A percentile compares a stretch with the other conserved stretches of the same genome.
Evolutionary conservation across 2,888 invertebrate species (phyloP).

Genomic region (Agrotis puta): DNA sequence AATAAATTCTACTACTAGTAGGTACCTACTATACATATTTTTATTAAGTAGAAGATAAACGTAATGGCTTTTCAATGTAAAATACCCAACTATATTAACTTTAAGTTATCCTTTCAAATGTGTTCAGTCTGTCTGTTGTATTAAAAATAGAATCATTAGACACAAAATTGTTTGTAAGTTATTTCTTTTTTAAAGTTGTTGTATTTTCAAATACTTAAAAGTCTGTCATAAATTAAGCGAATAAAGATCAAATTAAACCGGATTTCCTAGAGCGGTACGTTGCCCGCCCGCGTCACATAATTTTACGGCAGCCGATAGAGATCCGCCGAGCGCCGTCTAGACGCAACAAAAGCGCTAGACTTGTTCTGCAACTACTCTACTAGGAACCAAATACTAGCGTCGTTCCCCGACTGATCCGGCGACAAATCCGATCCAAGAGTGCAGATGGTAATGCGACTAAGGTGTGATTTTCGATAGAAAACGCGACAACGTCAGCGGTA

Average conservation of each 20-base stretch:
- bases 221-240: slow-evolving; percentile 69
- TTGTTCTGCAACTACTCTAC: slow-evolving; percentile 79
- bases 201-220: slow-evolving; percentile 48
- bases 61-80: not conserved
- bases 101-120: not conserved
- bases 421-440: slow-evolving; percentile 77
- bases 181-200: slow-evolving; percentile 33
- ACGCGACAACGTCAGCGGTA: slow-evolving; percentile 68
- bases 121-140: slow-evolving; percentile 1
- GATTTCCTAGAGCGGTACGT: slow-evolving; percentile 75
- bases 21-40: too few species aligned
- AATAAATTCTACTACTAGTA: too few species aligned
- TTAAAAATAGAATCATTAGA: not conserved
- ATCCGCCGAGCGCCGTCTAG: slow-evolving; percentile 87
- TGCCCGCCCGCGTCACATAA: slow-evolving; percentile 84
- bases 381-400: slow-evolving; percentile 63
- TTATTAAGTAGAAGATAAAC: not conserved
- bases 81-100: not conserved
- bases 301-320: slow-evolving; percentile 87
- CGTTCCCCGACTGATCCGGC: slow-evolving; percentile 76
- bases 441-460: slow-evolving; percentile 75
- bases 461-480: slow-evolving; percentile 80
- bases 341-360: slow-evolving; percentile 85
- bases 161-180: slow-evolving; percentile 18
- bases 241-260: slow-evolving; percentile 75